Evolutionary conservation across 2,113 vertebrate species (phyloP), one percentile per base, ranked within the genome.

Genomic region (Eulacestoma nigropectus): DNA sequence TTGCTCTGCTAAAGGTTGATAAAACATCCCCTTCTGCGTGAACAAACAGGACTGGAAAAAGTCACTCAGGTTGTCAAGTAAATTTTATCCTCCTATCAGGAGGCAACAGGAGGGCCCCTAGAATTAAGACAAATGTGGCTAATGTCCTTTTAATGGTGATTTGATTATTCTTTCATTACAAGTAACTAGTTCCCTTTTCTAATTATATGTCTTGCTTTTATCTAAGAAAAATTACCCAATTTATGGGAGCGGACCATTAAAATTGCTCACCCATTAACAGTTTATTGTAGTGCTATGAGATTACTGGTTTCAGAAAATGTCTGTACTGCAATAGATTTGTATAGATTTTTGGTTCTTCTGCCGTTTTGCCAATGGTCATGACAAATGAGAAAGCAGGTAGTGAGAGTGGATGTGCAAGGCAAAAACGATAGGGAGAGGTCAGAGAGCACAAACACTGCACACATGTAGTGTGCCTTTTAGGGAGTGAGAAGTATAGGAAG

Each of bases 91-190:
- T 87, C 30, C 75, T 69, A 37, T 77, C 33, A 39, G 67, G 9
- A 90, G 63, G 46, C 60, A 96, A 73, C 57, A 76, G 29, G 74
- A 89, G 50, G 55, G 39, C n/a, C 50, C 55, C 47, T 85, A 87
- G 91, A 93, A 95, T 92, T 74, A 91, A 94, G 93, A 96, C 63
- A 88, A 94, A 95, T 93, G 44, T 77, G 77, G 35, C 55, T 96
- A 50, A 91, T 94, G 88, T 89, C 70, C 37, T 60, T 79, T 62
- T 91, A 93, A 95, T 95, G 84, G 59, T 91, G 78, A 95, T 96
- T 87, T 96, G 87, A 94, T 94, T 94, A 91, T 90, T 89, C 62
- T 78, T 93, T 95, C 80, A 44, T 95, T 90, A 88, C 68, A 90
- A 86, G 76, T 93, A 93, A 85, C 78, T 84, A 60, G 82, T 85